These are phyloP conservation scores for Notolepis coatsorum DNA, from an alignment of 2,797 vertebrate genomes.

Conservation along the genomic window DNA sequence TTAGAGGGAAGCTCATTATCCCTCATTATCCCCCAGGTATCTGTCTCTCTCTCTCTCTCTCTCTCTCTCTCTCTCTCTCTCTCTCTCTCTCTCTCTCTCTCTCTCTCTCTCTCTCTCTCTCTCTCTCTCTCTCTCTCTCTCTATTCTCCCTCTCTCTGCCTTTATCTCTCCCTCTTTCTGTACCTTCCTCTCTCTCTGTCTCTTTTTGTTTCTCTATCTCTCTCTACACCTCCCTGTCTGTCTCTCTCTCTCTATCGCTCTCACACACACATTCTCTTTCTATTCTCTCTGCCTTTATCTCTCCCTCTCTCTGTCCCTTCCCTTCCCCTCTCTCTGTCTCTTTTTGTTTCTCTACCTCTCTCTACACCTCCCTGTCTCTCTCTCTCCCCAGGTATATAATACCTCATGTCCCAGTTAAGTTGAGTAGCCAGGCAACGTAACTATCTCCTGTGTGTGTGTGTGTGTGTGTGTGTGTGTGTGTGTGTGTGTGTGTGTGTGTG, in stretches of 20 bases:
- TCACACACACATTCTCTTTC: neutral
- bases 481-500: neutral
- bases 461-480: neutral
- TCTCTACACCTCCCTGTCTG: too few relatives aligned
- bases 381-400: too few relatives aligned
- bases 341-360: too few relatives aligned
- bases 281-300: constrained; percentile 3
- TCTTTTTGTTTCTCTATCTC: too few relatives aligned
- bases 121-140: constrained; percentile 4
- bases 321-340: too few relatives aligned
- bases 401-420: constrained; percentile 45
- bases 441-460: constrained; percentile 15
- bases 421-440: constrained; percentile 55
- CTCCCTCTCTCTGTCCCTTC: constrained; percentile 36
- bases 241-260: too few relatives aligned
- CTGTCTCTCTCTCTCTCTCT: neutral
- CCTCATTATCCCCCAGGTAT: constrained; percentile 21
- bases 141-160: constrained; percentile 23
- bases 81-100: neutral
- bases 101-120: neutral
- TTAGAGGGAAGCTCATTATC: neutral
- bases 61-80: neutral
- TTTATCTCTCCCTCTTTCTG: too few relatives aligned
- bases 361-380: too few relatives aligned
- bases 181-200: too few relatives aligned